Evolutionary conservation across 1,140 invertebrate genomes (phyloP), one percentile per base, ranked within the genome.

Genomic region (Meloidogyne exigua): DNA sequence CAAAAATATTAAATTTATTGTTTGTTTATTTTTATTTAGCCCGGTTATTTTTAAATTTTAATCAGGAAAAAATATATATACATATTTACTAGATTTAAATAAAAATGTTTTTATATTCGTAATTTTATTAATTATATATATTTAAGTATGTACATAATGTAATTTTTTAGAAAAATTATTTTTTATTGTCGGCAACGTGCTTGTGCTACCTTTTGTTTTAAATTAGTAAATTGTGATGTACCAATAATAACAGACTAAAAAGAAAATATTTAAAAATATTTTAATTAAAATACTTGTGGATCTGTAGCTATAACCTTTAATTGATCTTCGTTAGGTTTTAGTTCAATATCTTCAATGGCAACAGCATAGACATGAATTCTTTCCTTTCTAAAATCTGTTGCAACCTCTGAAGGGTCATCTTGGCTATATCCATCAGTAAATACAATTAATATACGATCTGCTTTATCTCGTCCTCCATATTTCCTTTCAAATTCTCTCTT

Each of bases 391-490:
- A 78, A 73, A n/a, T 72, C 15, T 28, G 26, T 12, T n/a, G 77
- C 77, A 65, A 78, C 42, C 7, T 78, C 77, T 25, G 39, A 44
- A 15, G 77, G 77, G 36, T 78, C 77, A 32, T 78, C 77, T 57
- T 78, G 77, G 15, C 76, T 79, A 66, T 78, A 75, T 36, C 77
- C 77, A 42, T 78, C 77, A 11, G 77, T 80, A 49, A 78, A 78
- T 13, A 78, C 42, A 32, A 78, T 63, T 18, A 78, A 18, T 42
- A 75, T 75, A 28, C 23, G 10, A 15, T 75, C 62, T 28, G 74
- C 74, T 32, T 75, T 75, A 0, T 63, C n/a, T 25, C 77, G 32
- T n/a, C 77, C 77, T 15, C 77, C 77, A 68, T 49, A 79, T 62
- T 78, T 78, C 21, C 13, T 21, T 72, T 79, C 68, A 63, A 80